Base-by-base conservation (phyloP, 1,140 invertebrate species). In the Pogonomyrmex californicus region DNA sequence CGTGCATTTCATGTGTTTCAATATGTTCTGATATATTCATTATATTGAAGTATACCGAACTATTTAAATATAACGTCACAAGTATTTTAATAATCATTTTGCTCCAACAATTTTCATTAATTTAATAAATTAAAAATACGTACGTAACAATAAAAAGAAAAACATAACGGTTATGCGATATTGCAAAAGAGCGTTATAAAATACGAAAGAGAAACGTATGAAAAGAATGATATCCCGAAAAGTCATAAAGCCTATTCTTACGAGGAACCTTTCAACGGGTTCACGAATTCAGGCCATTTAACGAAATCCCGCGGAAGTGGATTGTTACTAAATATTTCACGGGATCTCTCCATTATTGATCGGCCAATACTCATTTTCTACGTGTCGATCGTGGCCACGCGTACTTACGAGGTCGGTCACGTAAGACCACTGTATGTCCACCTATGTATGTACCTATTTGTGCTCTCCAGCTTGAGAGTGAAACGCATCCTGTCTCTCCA, bases 291-390 rank as follows among this genome's bases (percentile, higher is more conserved):
- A 41, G 36, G 36, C 38, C 54, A 65, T 75, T 88, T 54, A 71
- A 60, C 54, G 41, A 41, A 54, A 86, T 70, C 70, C 58, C 36
- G 12, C 14, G 36, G 36, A 44, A 75, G 75, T 73, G 76, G 56
- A 89, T 89, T 65, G 70, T 86, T 79, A 85, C 73, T 89, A 71
- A 86, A 86, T 89, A 86, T 79, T 89, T 88, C 36, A 89, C 62
- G 47, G 41, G 7, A 65, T 36, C 58, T 30, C 30, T 90, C 86
- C 63, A 87, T 90, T 87, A 90, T 89, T 89, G 77, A 89, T 89
- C 88, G 12, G 33, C 49, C 51, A 70, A 89, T 83, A 89, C 87
- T 82, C 83, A 73, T 89, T 77, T 60, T 23, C 56, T 70, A 82
- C 87, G 87, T 89, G 87, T 87, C 88, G 87, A 89, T 90, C 88